Base-by-base conservation (phyloP, 1,140 invertebrate genomes). In the Sinella curviseta region DNA sequence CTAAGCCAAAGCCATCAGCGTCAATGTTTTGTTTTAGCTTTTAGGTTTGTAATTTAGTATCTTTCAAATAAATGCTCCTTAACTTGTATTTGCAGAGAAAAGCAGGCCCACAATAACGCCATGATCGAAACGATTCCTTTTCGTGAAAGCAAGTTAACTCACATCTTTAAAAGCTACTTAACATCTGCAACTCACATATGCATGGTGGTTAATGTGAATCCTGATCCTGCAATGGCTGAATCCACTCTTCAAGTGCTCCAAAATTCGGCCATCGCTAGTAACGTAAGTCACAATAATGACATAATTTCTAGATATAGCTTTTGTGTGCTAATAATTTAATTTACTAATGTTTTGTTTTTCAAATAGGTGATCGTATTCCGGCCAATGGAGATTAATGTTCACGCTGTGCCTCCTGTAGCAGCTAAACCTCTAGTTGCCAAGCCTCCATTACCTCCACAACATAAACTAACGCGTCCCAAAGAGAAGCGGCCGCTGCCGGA, bases 141-240 rank as follows among this genome's bases (percentile, higher is more conserved):
- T 83, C 87, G 95, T 33, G 94, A 96, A 79, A 95, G 93, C 0
- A 96, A 96, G 86, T 87, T 97, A n/a, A 96, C 95, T 0, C 81
- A 90, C 31, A 75, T 91, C 3, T 90, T 91, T 77, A 89, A 90
- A 81, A 87, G 87, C 28, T 90, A 91, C 0, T 83, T 93, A 0
- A 86, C 87, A 16, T 94, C 94, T 0, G 89, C 90, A 74, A 93
- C 95, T 70, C 89, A 91, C 80, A 90, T 94, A 54, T 88, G 89
- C 16, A 92, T 97, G 90, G 92, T 96, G 74, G 94, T 96, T 0
- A 95, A 94, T 83, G 90, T 97, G 0, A 94, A 92, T 85, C 93
- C 93, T 8, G 85, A 89, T 36, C 88, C 90, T 0, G 87, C 89
- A 80, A 90, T 93, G 82, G 93, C 92, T 85, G 91, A 94, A 78